Percentiles rank a stretch among this genome's conserved stretches.
Evolutionary conservation across 1,140 invertebrate species (phyloP).

Genomic region (Drosophila repleta): DNA sequence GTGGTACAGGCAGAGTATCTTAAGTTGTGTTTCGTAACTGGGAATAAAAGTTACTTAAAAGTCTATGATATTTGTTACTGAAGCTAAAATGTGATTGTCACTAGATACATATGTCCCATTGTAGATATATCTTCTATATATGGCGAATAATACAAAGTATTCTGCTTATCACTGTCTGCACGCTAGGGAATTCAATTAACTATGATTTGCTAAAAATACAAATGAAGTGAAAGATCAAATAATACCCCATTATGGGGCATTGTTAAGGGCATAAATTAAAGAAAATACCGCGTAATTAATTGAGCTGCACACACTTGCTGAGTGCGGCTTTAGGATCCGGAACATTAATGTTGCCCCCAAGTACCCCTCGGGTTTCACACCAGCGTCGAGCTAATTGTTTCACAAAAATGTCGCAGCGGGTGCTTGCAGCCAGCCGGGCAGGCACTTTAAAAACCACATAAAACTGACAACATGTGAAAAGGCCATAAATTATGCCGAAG

Average conservation of each 20-base stretch:
- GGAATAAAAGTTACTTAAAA: too few relatives aligned
- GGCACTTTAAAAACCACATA: constrained; percentile 79
- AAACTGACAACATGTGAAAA: constrained; percentile 82
- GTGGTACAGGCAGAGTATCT: too few relatives aligned
- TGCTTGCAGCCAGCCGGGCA: constrained; percentile 32
- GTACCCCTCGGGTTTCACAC: constrained; percentile 24
- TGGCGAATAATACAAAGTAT: too few relatives aligned
- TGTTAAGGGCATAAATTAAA: constrained; percentile 66
- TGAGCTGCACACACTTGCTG: constrained; percentile 28
- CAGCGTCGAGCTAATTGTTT: constrained; percentile 67
- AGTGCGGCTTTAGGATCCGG: constrained; percentile 5
- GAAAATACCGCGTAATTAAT: constrained; percentile 46
- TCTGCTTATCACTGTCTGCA: not conserved
- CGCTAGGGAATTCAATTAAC: not conserved
- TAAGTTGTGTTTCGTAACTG: too few relatives aligned
- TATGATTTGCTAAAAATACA: constrained; percentile 28
- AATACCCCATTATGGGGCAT: constrained; percentile 26
- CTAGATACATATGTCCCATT: too few relatives aligned
- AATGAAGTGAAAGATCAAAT: constrained; percentile 10
- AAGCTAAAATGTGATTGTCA: too few relatives aligned
- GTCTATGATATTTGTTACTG: too few relatives aligned
- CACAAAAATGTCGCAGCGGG: constrained; percentile 67
- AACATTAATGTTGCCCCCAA: constrained; percentile 35
- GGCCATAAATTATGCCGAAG: constrained; percentile 69
- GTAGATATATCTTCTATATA: too few relatives aligned